Conservation (phyloP, 2,113 vertebrate species). For the Pseudolaguvia tuberculata region DNA sequence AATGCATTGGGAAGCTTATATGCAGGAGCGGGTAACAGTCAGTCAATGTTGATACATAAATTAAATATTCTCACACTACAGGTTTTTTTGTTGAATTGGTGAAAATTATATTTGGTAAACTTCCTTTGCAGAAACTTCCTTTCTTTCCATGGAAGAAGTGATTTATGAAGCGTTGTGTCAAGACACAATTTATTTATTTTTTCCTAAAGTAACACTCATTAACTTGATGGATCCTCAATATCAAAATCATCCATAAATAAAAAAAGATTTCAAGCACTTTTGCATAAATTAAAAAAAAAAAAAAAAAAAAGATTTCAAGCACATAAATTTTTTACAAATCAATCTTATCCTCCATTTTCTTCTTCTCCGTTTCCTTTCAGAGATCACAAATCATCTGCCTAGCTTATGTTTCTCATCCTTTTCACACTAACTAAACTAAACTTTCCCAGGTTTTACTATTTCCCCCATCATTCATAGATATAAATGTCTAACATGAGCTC, state of each 20-base stretch:
- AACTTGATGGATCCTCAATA: not conserved
- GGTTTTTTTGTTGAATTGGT: not conserved
- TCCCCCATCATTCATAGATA: too few species aligned
- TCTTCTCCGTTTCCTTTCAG: too few species aligned
- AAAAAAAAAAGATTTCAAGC: not conserved
- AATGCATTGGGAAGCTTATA: not conserved
- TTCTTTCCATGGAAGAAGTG: not conserved
- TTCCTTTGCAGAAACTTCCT: not conserved
- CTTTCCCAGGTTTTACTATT: too few species aligned
- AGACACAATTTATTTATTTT: not conserved
- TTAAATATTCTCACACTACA: not conserved
- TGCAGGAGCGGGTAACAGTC: not conserved
- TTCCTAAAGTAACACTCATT: not conserved
- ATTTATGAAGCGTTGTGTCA: not conserved
- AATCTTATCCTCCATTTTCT: not conserved
- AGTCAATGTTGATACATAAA: constrained; percentile 3
- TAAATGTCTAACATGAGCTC: too few species aligned
- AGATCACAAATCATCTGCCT: too few species aligned
- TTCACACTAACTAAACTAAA: too few species aligned
- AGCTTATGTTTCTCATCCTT: too few species aligned
- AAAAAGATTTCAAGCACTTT: too few species aligned
- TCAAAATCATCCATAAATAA: not conserved
- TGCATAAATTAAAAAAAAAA: too few species aligned
- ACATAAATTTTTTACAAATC: not conserved
- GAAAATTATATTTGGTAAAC: not conserved